Conservation (phyloP, 2,113 vertebrate species). For the Baryphthengus martii region DNA sequence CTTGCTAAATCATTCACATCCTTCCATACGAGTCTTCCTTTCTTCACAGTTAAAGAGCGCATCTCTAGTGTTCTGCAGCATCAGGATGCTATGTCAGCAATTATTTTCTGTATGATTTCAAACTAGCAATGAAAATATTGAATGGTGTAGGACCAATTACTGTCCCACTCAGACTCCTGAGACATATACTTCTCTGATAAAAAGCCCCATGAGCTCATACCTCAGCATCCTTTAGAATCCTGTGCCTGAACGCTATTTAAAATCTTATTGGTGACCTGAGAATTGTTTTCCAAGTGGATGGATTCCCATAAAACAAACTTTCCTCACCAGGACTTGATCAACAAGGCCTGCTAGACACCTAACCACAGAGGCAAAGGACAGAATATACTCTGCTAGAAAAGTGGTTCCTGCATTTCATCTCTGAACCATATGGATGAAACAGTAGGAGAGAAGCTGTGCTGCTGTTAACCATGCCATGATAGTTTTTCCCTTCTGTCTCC, state of each 20-base stretch:
- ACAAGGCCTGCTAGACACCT: neutral
- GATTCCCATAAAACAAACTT: neutral
- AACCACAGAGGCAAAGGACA: neutral
- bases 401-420: neutral
- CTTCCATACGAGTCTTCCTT: neutral
- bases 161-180: neutral
- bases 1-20: neutral
- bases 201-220: neutral
- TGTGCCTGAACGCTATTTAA: neutral
- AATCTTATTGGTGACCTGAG: neutral
- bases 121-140: neutral
- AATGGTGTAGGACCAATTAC: fast-evolving
- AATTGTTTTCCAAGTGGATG: neutral
- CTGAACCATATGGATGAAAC: neutral
- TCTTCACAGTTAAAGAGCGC: neutral
- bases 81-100: neutral
- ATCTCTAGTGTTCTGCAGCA: neutral
- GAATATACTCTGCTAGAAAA: neutral
- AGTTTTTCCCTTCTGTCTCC: neutral
- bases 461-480: neutral
- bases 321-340: neutral
- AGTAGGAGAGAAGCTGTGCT: neutral
- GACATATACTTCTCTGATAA: neutral
- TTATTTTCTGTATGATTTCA: neutral
- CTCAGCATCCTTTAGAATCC: neutral